Base-by-base conservation (phyloP, 2,797 vertebrate genomes). In the Emydoidea blandingii region DNA sequence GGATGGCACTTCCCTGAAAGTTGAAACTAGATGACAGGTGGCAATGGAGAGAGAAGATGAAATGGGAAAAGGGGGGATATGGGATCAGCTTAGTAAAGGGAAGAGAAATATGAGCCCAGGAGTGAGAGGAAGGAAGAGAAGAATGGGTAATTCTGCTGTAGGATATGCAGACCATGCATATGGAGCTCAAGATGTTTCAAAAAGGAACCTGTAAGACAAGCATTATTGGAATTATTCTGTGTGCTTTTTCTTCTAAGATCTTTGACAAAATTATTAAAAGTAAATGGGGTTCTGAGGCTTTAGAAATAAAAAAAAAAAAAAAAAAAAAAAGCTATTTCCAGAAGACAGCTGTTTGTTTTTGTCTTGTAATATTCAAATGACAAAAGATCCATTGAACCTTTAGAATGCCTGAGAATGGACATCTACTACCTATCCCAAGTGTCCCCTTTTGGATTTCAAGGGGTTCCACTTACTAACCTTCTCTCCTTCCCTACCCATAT, bases 401-500 rank as follows among this genome's bases (percentile, higher is more conserved):
- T 34, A 0, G 8, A 52, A 83, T 3, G 14, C 7, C 74, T 90
- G 37, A 29, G 29, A 0, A 0, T 16, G 53, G 93, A 85, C 6
- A 34, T 16, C 12, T 59, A n/a, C 31, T 29, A 16, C n/a, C 44
- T 68, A 81, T 79, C 37, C 44, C 6, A 65, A 57, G 52, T 9
- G 5, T 50, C 50, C 53, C 31, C 4, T 44, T 88, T 12, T 25
- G 31, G 6, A 16, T 65, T n/a, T 65, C 31, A 65, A 65, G 53
- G 56, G 0, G 1, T 27, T 74, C 54, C 59, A 31, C 62, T 83
- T 47, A 47, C 8, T 47, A 2, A 49, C 31, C 23, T 34, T 88
- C 9, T 5, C 50, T 79, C 19, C n/a, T 90, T 82, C 62, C 57
- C 10, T 4, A 2, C 14, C 0, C 0, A 0, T 52, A 86, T 79